phyloP scores from a whole-genome alignment of 2,797 vertebrate species.

The Pempheris klunzingeri region DNA sequence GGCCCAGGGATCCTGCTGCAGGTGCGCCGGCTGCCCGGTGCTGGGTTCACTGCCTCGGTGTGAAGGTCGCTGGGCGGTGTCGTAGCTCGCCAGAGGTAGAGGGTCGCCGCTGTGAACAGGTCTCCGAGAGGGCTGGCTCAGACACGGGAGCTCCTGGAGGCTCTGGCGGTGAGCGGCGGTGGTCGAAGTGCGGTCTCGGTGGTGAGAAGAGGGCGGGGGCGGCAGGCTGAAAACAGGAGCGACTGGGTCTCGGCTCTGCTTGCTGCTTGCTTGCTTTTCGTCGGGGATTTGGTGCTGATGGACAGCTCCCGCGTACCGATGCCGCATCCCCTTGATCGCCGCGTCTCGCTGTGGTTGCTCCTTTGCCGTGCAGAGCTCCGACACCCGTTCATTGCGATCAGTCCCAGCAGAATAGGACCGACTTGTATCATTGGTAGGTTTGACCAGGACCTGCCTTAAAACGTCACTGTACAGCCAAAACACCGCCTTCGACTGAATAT shows the following conservation, averaged over 20 bases:
- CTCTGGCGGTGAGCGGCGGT: constrained; percentile 79
- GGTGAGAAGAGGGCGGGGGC: constrained; percentile 85
- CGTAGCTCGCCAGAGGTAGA: constrained; percentile 75
- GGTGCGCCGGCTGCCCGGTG: constrained; percentile 72
- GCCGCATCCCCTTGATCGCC: constrained; percentile 85
- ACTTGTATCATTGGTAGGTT: constrained; percentile 87
- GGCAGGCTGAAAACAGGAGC: constrained; percentile 85
- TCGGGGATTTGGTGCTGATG: constrained; percentile 81
- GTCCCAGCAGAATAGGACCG: constrained; percentile 84
- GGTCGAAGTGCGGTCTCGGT: constrained; percentile 79
- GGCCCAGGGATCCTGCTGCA: constrained; percentile 83
- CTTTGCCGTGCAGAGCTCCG: constrained; percentile 83
- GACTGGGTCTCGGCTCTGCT: constrained; percentile 75
- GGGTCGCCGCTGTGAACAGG: constrained; percentile 76
- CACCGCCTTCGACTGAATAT: constrained; percentile 80
- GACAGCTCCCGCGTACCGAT: constrained; percentile 84
- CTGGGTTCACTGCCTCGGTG: constrained; percentile 58
- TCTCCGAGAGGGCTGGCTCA: constrained; percentile 80
- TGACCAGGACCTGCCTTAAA: constrained; percentile 86
- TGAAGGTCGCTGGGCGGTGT: constrained; percentile 76
- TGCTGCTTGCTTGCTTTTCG: constrained; percentile 66
- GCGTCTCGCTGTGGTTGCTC: constrained; percentile 82
- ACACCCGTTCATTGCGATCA: constrained; percentile 85
- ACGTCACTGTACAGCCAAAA: constrained; percentile 84
- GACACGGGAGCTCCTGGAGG: constrained; percentile 84